These are phyloP conservation scores for Hemicentrotus pulcherrimus DNA, from an alignment of 35 echinoderm and acorn worm species.

Conservation along the genomic window DNA sequence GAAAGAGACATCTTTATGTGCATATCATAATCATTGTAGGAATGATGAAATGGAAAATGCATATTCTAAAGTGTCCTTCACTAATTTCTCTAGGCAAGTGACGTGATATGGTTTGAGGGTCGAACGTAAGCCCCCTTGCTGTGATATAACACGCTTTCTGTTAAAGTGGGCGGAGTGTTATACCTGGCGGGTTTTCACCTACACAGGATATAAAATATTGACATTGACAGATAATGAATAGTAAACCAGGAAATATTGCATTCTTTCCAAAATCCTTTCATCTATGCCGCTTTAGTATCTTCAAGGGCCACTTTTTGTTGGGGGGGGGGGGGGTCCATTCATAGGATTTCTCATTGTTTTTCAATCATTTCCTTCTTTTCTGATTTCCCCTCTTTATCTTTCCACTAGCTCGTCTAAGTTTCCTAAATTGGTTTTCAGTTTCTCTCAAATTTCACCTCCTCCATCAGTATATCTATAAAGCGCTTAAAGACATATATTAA, in stretches of 20 bases:
- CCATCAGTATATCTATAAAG: too few species aligned
- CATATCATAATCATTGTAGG: not conserved
- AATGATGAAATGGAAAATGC: not conserved
- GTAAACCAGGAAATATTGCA: constrained; percentile 15
- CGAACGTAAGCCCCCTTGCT: constrained; percentile 24
- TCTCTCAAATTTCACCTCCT: not conserved
- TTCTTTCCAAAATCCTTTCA: not conserved
- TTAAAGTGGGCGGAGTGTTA: not conserved
- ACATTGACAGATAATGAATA: not conserved
- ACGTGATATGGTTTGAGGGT: not conserved
- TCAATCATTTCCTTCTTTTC: not conserved
- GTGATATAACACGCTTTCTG: not conserved
- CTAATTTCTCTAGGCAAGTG: not conserved
- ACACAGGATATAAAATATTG: not conserved
- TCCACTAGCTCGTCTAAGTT: not conserved
- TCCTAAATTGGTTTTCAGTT: not conserved
- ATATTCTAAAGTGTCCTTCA: not conserved
- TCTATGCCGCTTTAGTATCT: not conserved
- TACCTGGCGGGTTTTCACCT: constrained; percentile 16
- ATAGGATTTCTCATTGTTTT: not conserved
- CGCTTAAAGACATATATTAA: too few species aligned
- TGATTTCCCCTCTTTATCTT: not conserved
- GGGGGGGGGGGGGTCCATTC: not conserved
- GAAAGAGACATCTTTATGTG: not conserved
- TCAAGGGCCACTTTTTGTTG: too few species aligned